Percentiles rank a stretch among this genome's conserved stretches.
These are phyloP conservation scores for Fringilla coelebs DNA, from an alignment of 2,797 vertebrate species.

Conservation along the genomic window DNA sequence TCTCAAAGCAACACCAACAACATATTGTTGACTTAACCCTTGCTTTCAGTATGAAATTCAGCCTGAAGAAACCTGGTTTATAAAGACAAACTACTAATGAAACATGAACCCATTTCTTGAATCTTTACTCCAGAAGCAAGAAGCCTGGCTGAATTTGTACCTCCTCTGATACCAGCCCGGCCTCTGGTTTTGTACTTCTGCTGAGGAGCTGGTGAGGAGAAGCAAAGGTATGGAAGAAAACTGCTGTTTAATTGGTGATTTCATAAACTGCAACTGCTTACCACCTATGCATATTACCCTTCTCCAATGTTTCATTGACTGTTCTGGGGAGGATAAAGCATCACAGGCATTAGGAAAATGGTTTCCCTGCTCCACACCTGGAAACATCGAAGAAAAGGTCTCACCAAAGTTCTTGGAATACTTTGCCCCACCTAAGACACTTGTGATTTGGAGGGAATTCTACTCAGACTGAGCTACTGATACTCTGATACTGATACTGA, in stretches of 20 bases:
- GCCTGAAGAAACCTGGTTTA: not conserved
- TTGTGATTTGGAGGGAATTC: not conserved
- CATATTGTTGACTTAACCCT: not conserved
- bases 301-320: not conserved
- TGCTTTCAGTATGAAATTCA: not conserved
- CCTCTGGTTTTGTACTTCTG: not conserved
- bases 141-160: not conserved
- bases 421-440: not conserved
- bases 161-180: not conserved
- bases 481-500: not conserved
- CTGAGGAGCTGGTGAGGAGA: not conserved
- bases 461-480: not conserved
- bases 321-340: not conserved
- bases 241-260: not conserved
- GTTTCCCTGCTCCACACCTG: not conserved
- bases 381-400: not conserved
- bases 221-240: not conserved
- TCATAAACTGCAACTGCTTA: not conserved
- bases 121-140: not conserved
- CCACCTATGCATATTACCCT: not conserved
- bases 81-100: not conserved
- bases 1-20: not conserved
- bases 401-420: not conserved
- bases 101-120: not conserved
- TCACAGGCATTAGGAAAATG: not conserved